A percentile compares a stretch with the other conserved stretches of the same genome.
These are phyloP conservation scores for Diadophis punctatus DNA, from an alignment of 2,113 vertebrate species.

Conservation along the genomic window DNA sequence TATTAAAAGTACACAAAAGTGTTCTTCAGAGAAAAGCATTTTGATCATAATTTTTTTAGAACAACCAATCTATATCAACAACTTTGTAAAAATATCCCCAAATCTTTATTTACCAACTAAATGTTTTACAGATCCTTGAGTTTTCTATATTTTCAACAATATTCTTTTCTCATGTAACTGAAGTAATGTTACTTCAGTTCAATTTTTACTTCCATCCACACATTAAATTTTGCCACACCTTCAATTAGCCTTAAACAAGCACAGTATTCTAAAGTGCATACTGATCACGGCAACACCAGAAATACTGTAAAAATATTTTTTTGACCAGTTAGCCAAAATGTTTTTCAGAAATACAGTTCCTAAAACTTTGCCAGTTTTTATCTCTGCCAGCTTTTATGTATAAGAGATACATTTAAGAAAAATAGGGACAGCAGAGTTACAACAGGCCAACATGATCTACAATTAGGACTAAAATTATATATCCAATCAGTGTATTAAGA, in stretches of 20 bases:
- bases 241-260: not conserved
- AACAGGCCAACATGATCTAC: not conserved
- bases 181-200: not conserved
- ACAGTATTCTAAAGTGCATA: not conserved
- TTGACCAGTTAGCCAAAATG: not conserved
- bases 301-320: not conserved
- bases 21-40: not conserved
- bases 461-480: not conserved
- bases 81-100: not conserved
- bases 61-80: not conserved
- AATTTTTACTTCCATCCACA: not conserved
- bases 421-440: not conserved
- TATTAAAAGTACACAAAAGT: not conserved
- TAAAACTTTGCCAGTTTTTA: not conserved
- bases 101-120: not conserved
- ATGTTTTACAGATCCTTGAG: not conserved
- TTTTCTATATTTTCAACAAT: not conserved
- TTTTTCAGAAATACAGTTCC: not conserved
- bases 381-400: not conserved
- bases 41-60: slow-evolving; percentile 3
- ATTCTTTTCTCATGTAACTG: not conserved
- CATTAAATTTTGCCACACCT: not conserved
- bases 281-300: not conserved
- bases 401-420: not conserved
- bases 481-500: not conserved